Evolutionary conservation across 2,888 invertebrate genomes (phyloP).

Genomic region (Coleophora flavipennella): DNA sequence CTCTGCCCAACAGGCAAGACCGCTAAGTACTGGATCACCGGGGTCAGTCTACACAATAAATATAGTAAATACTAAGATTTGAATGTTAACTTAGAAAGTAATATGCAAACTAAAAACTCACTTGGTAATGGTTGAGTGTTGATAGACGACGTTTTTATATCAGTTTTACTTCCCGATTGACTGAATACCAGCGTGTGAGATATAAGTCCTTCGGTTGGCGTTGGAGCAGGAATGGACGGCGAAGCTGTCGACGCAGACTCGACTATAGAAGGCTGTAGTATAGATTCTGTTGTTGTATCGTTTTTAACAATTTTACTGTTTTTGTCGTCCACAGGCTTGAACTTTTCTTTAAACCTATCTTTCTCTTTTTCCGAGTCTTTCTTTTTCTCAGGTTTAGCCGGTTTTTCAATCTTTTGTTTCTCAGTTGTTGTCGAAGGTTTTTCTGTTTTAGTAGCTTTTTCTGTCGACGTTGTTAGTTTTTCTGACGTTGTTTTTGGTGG

Average conservation of each 20-base stretch:
- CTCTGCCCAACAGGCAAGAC: no score
- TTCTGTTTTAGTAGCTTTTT: conserved; percentile 18
- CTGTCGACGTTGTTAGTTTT: conserved; percentile 22
- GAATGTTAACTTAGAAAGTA: no score
- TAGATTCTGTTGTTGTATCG: conserved; percentile 36
- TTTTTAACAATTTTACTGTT: conserved; percentile 24
- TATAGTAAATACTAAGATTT: no score
- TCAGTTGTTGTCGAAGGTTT: conserved; percentile 28
- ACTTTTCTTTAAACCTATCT: conserved; percentile 28
- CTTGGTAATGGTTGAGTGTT: conserved; percentile 46
- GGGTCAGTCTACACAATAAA: no score
- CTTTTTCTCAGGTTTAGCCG: conserved; percentile 46
- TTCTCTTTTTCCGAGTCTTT: conserved; percentile 52
- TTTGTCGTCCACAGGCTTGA: conserved; percentile 17
- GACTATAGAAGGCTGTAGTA: conserved; percentile 43
- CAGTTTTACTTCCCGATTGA: conserved; percentile 18
- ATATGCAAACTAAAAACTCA: conserved; percentile 30
- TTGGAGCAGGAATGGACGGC: conserved; percentile 31
- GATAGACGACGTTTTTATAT: conserved; percentile 43
- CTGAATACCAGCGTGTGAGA: conserved; percentile 27
- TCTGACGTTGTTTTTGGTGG: conserved; percentile 27
- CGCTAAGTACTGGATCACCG: no score
- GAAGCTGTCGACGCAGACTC: conserved; percentile 25
- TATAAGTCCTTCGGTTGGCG: conserved; percentile 50
- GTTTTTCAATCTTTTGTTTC: conserved; percentile 19